Base-by-base conservation (phyloP, 2,888 invertebrate species). In the Ennomos fuscantarius region DNA sequence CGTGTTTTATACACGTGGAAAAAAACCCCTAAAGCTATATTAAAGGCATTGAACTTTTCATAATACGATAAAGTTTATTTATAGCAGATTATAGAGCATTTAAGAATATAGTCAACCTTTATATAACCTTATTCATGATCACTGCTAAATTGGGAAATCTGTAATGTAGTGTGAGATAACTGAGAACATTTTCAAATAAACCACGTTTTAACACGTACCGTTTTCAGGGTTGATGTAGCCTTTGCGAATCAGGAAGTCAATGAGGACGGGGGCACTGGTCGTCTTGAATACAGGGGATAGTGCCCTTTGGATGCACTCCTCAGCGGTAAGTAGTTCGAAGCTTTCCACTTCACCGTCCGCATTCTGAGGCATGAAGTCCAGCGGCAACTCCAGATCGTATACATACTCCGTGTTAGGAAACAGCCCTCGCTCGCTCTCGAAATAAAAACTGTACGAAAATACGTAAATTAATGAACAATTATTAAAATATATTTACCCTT, bases 341-440 rank as follows among this genome's bases (percentile, higher is more conserved):
- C 95, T 95, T 82, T 97, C 97, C 33, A 98, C 98, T 91, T 99
- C 99, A 10, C 98, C 98, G 84, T 99, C 99, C 34, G 96, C 95
- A 87, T 98, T 98, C 74, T 95, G 95, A n/a, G 99, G 99, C 66
- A 95, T 92, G 89, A 99, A 99, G 80, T 97, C 97, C 51, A 95
- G 82, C 11, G 99, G 98, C 72, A 99, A 91, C 89, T 98, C 97
- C 70, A 99, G 92, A 86, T 99, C 99, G 83, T 96, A 98, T 24
- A 98, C 96, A 86, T 97, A 98, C 82, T 98, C 97, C 3, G 97
- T 98, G 83, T 99, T 98, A 11, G 99, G 98, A 78, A 98, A 98
- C 37, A 99, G 88, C 0, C 99, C 99, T 73, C 97, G 93, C 84
- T 98, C 97, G 82, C 97, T 97, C 87, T 98, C 98, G 83, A 97